Evolutionary conservation across 2,797 vertebrate species (phyloP).

Genomic region (Microctenopoma lineatum): DNA sequence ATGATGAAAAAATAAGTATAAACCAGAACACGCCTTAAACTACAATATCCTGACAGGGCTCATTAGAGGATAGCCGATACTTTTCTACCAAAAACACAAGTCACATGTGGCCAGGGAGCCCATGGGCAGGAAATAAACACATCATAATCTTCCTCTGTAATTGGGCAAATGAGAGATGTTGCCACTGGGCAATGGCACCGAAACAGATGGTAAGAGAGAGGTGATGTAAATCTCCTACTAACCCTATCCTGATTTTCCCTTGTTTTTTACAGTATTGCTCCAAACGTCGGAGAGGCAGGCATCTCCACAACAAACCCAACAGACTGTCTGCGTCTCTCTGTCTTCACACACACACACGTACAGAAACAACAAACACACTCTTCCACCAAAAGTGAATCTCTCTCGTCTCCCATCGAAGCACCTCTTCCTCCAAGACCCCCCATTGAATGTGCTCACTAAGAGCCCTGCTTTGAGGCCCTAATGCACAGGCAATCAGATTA

Average conservation of each 20-base stretch:
- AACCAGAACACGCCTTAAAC: constrained; percentile 44
- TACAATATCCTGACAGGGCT: constrained; percentile 44
- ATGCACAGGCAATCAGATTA: constrained; percentile 93
- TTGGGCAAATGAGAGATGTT: constrained; percentile 73
- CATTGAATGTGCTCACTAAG: constrained; percentile 57
- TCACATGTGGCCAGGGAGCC: constrained; percentile 63
- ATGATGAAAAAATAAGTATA: constrained; percentile 25
- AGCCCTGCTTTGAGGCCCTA: constrained; percentile 77
- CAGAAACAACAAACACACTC: neutral
- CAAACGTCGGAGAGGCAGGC: constrained; percentile 46
- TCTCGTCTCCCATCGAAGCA: constrained; percentile 66
- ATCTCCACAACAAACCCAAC: constrained; percentile 45
- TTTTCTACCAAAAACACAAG: constrained; percentile 58
- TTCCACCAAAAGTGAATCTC: constrained; percentile 45
- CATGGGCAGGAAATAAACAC: constrained; percentile 64
- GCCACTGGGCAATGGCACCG: constrained; percentile 62
- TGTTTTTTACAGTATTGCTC: constrained; percentile 24
- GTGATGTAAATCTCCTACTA: constrained; percentile 52
- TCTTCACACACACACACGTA: constrained; percentile 14
- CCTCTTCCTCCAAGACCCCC: constrained; percentile 62
- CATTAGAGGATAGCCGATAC: constrained; percentile 58
- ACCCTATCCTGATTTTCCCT: constrained; percentile 25
- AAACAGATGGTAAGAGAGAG: constrained; percentile 71
- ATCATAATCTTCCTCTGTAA: constrained; percentile 73
- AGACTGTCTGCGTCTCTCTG: constrained; percentile 23